A percentile compares a stretch with the other conserved stretches of the same genome.
These are phyloP conservation scores for Ferdinandea cuprea DNA, from an alignment of 2,888 invertebrate species.

Conservation along the genomic window DNA sequence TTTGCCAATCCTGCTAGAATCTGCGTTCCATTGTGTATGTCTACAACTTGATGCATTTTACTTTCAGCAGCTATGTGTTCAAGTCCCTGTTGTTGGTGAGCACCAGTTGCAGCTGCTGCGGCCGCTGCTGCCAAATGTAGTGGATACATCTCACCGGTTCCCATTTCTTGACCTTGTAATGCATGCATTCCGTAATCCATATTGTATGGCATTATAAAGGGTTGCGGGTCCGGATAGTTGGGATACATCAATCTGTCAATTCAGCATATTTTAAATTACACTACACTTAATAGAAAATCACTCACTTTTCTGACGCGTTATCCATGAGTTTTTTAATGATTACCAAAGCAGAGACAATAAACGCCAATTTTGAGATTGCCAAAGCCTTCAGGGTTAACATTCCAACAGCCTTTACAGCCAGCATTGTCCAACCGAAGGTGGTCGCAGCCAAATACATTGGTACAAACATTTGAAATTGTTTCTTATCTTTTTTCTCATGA, in stretches of 20 bases:
- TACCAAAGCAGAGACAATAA: conserved; percentile 86
- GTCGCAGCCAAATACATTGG: conserved; percentile 89
- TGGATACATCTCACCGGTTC: conserved; percentile 80
- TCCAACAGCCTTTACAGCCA: conserved; percentile 86
- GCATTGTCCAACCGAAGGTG: conserved; percentile 86
- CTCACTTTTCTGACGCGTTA: conserved; percentile 83
- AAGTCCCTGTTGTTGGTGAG: conserved; percentile 78
- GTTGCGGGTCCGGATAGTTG: conserved; percentile 81
- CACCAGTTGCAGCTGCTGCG: conserved; percentile 74
- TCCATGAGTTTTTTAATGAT: conserved; percentile 86
- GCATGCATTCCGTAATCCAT: conserved; percentile 81
- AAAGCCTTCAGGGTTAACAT: conserved; percentile 87
- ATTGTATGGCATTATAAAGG: conserved; percentile 82
- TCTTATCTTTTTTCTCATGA: conserved; percentile 84
- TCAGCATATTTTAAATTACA: conserved; percentile 1
- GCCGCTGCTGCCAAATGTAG: conserved; percentile 79
- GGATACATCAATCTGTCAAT: conserved; percentile 80
- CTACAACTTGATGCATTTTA: conserved; percentile 80
- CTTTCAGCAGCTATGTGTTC: conserved; percentile 80
- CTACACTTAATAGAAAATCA: not conserved
- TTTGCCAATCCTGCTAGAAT: conserved; percentile 79
- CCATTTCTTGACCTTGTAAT: conserved; percentile 78
- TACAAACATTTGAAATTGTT: conserved; percentile 86
- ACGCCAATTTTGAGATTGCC: conserved; percentile 87
- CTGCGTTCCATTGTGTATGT: conserved; percentile 81